Evolutionary conservation across 2,113 vertebrate genomes (phyloP).

Genomic region (Misgurnus mizolepis): DNA sequence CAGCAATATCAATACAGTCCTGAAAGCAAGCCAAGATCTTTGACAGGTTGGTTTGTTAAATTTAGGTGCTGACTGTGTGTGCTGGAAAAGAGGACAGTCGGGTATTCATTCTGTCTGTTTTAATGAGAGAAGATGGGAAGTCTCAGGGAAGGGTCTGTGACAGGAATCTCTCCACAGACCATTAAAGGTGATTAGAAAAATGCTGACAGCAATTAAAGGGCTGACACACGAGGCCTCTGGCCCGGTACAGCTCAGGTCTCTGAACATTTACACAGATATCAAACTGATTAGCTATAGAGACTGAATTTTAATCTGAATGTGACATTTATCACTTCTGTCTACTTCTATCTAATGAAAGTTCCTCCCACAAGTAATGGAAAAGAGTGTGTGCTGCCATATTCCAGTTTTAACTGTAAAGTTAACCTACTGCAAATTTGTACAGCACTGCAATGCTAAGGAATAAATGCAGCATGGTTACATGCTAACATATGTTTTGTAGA

Average conservation of each 20-base stretch:
- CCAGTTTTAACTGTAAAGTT: not conserved
- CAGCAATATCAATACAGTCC: conserved; percentile 16
- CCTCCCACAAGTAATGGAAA: not conserved
- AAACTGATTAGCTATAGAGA: not conserved
- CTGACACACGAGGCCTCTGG: not conserved
- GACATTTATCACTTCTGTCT: not conserved
- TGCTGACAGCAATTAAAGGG: conserved; percentile 42
- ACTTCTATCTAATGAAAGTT: not conserved
- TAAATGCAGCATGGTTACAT: too few relatives aligned
- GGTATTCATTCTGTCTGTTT: conserved; percentile 4
- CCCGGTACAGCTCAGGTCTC: not conserved
- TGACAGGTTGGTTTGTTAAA: conserved; percentile 34
- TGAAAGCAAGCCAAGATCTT: conserved; percentile 2
- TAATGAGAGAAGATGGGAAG: conserved; percentile 28
- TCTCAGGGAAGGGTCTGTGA: conserved; percentile 36
- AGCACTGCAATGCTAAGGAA: too few relatives aligned
- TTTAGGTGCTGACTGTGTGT: conserved; percentile 12
- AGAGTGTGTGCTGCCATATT: not conserved
- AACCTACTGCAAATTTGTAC: too few relatives aligned
- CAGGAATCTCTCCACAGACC: conserved; percentile 43
- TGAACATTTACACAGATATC: conserved; percentile 22
- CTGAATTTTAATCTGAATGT: not conserved
- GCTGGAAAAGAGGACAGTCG: conserved; percentile 8
- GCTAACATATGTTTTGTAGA: too few relatives aligned
- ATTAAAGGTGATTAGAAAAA: conserved; percentile 48